Conservation (phyloP, 2,888 invertebrate species). For the Pinctada fucata region DNA sequence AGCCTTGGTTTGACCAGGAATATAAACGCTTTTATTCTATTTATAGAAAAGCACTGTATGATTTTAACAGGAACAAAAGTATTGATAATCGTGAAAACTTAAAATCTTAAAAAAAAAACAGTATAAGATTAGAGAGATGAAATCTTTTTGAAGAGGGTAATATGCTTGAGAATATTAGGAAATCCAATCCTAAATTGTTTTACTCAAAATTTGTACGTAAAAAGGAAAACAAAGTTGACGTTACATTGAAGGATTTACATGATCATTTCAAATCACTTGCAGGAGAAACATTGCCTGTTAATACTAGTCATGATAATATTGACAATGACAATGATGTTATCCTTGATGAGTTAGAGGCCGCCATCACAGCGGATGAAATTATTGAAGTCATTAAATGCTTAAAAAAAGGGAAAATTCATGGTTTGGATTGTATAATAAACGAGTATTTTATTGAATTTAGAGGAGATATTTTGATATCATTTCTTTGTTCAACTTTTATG, state of each 20-base stretch:
- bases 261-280: neutral
- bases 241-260: neutral
- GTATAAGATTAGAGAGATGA: neutral
- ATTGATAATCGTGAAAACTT: neutral
- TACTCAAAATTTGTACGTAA: neutral
- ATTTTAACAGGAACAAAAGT: neutral
- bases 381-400: neutral
- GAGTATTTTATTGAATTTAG: neutral
- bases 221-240: neutral
- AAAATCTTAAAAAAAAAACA: neutral
- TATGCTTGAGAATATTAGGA: constrained; percentile 1
- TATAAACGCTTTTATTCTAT: neutral
- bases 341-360: neutral
- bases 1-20: neutral
- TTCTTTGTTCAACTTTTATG: neutral
- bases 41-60: neutral
- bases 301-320: neutral
- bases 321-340: neutral
- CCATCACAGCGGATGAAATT: neutral
- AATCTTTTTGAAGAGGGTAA: neutral
- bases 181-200: neutral
- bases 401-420: neutral
- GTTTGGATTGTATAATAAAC: neutral
- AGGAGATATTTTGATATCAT: neutral
- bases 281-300: neutral